These are phyloP conservation scores for Laterallus jamaicensis DNA, from an alignment of 2,113 vertebrate species.

Conservation along the genomic window DNA sequence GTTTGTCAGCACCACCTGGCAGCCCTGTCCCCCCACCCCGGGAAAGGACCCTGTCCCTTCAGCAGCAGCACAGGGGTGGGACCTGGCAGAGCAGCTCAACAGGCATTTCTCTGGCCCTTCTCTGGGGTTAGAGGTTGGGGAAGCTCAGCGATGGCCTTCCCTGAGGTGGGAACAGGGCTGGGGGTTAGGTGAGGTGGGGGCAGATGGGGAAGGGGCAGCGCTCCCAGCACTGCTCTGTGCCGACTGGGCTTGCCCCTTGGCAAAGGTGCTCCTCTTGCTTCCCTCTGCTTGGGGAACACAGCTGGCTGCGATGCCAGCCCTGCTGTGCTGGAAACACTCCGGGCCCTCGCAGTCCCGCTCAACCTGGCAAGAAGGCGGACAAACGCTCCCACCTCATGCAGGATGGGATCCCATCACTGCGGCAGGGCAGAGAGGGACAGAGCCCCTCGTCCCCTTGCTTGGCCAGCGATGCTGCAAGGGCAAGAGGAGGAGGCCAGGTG, in stretches of 20 bases:
- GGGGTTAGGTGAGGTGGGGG: no score
- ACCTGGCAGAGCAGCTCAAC: background rate
- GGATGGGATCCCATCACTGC: background rate
- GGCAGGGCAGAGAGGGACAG: background rate
- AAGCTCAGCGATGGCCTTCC: background rate
- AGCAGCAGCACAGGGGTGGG: background rate
- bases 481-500: background rate
- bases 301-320: rapidly evolving
- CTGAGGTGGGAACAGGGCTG: background rate
- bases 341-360: background rate
- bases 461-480: constrained; percentile 53
- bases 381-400: background rate
- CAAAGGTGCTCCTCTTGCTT: background rate
- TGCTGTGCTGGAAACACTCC: rapidly evolving
- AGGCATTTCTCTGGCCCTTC: background rate
- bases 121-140: rapidly evolving
- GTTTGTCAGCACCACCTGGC: background rate
- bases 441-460: background rate
- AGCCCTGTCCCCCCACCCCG: background rate
- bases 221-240: background rate
- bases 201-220: background rate
- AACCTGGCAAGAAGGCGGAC: rapidly evolving
- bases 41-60: background rate
- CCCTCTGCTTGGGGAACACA: rapidly evolving
- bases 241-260: background rate